Evolutionary conservation across 2,888 invertebrate species (phyloP).

Genomic region (Nephrotoma flavescens): DNA sequence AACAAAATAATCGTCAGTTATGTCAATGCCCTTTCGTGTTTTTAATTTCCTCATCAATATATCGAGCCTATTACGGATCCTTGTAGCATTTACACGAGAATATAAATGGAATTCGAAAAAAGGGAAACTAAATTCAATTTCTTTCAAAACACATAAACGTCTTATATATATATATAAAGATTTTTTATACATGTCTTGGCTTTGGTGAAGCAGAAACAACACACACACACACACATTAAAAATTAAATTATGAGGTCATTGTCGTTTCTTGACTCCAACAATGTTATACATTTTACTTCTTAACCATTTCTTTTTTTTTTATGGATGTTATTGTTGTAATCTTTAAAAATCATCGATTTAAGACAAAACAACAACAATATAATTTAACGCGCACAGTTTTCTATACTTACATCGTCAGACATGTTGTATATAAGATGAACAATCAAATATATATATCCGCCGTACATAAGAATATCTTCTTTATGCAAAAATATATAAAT

Average conservation of each 20-base stretch:
- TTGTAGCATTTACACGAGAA: background rate
- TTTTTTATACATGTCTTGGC: background rate
- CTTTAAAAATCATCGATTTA: background rate
- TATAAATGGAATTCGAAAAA: background rate
- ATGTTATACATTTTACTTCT: background rate
- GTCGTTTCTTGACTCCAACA: slow-evolving; percentile 1
- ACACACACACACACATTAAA: background rate
- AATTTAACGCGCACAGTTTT: background rate
- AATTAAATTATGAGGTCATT: background rate
- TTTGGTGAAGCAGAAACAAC: background rate
- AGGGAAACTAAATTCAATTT: background rate
- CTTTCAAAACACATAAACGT: background rate
- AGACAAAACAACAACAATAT: background rate
- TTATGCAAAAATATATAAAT: background rate
- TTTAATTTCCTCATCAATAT: background rate
- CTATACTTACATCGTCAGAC: background rate
- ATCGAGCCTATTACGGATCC: background rate
- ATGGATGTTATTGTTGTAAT: background rate
- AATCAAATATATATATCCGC: background rate
- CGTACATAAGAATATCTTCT: background rate
- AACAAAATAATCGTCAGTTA: background rate
- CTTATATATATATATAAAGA: background rate
- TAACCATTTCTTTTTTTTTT: background rate
- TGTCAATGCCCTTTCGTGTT: background rate
- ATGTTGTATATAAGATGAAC: background rate